Conservation (phyloP, 2,888 invertebrate genomes). For the Lithophane leautieri region DNA sequence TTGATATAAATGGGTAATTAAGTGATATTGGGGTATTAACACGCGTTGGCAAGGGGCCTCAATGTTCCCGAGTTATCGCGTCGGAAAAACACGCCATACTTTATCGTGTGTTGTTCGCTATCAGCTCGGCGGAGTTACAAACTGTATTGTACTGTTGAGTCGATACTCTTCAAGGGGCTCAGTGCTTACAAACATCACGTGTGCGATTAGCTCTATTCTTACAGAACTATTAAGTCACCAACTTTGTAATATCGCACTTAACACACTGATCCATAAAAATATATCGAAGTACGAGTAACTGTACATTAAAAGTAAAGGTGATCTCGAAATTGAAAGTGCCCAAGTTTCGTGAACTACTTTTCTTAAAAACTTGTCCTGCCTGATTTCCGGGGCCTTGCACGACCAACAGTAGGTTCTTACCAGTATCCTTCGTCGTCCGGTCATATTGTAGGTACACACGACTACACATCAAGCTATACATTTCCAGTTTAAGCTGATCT, state of each 20-base stretch:
- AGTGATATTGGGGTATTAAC: constrained; percentile 54
- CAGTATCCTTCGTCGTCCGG: background rate
- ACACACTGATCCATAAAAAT: constrained; percentile 21
- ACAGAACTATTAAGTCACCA: constrained; percentile 36
- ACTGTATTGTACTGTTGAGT: constrained; percentile 70
- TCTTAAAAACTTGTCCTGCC: constrained; percentile 73
- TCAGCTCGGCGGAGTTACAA: constrained; percentile 77
- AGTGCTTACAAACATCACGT: constrained; percentile 42
- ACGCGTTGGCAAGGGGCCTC: constrained; percentile 72
- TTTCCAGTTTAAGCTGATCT: too few relatives aligned
- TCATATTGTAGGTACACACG: too few relatives aligned
- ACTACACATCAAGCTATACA: too few relatives aligned
- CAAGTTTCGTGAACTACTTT: constrained; percentile 74
- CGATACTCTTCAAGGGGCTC: constrained; percentile 57
- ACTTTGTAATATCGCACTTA: constrained; percentile 19
- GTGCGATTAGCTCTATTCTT: constrained; percentile 28
- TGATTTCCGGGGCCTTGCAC: constrained; percentile 62
- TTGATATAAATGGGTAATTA: constrained; percentile 54
- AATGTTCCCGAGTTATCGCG: constrained; percentile 82
- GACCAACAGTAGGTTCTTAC: constrained; percentile 34
- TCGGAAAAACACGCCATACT: constrained; percentile 86
- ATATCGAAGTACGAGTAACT: constrained; percentile 50
- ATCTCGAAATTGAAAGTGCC: constrained; percentile 76
- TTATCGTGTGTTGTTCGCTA: constrained; percentile 85
- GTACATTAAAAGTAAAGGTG: constrained; percentile 63